Base-by-base conservation (phyloP, 2,113 vertebrate genomes). In the Donacobius atricapilla region DNA sequence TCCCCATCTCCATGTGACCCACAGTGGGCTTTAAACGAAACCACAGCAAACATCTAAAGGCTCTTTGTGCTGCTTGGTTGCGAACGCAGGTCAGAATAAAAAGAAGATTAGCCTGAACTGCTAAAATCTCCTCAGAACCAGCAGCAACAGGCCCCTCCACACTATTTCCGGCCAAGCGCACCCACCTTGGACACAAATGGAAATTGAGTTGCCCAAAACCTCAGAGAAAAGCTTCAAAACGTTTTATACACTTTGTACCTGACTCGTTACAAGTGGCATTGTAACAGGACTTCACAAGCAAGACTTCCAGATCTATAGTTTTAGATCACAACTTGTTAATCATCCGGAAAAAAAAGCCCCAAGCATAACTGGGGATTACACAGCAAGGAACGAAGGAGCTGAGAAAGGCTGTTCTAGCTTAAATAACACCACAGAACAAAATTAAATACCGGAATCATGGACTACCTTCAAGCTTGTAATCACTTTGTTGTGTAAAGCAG, bases 91-190 rank as follows among this genome's bases (percentile, higher is more conserved):
- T n/a, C 50, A 40, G 33, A 70, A 58, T 4, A 51, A 7, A 48
- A 22, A 61, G 31, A 33, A 30, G n/a, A 72, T 83, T 24, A 76
- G 14, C 45, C 42, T 19, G 31, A 94, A 70, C 31, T 22, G 50
- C 50, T 47, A 9, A 48, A 48, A 44, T 7, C 30, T 48, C 45
- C 66, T n/a, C 61, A 80, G 37, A 50, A 77, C 42, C 16, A 66
- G 40, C 57, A 72, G n/a, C 2, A 4, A 75, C 11, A 2, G 1
- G 56, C 30, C 73, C 37, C 39, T 14, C 15, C 28, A 19, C 0
- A 0, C 6, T 7, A 0, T 0, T 33, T 50, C 60, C 30, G 39
- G 37, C 22, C 30, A 28, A 4, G 18, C 37, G 5, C 3, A 0
- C 13, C 53, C 27, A 35, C 14, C 13, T 33, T 33, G 45, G 39